Percentiles rank a stretch among this genome's conserved stretches.
Evolutionary conservation across 2,113 vertebrate genomes (phyloP).

Genomic region (Oryzias melastigma): DNA sequence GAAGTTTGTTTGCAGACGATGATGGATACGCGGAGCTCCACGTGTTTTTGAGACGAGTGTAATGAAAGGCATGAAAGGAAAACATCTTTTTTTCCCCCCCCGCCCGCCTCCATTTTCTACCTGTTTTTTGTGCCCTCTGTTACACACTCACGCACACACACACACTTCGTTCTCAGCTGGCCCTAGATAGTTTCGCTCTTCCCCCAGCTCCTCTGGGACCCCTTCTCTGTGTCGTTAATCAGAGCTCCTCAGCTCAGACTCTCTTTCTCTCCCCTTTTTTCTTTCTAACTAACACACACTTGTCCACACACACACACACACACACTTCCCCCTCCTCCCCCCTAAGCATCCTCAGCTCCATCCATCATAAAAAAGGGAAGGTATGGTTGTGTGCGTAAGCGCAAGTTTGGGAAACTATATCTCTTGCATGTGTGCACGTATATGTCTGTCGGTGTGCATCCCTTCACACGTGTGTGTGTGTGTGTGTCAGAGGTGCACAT

Average conservation of each 20-base stretch:
- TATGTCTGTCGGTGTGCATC: constrained; percentile 29
- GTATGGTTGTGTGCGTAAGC: constrained; percentile 60
- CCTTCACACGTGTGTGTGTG: constrained; percentile 25
- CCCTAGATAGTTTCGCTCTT: constrained; percentile 74
- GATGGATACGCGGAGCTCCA: constrained; percentile 58
- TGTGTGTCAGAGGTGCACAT: constrained; percentile 45
- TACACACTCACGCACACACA: constrained; percentile 8
- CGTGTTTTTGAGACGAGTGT: constrained; percentile 53
- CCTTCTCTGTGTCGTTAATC: constrained; percentile 77
- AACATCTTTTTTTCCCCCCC: constrained; percentile 28
- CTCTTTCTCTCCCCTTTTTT: constrained; percentile 56
- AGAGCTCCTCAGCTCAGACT: constrained; percentile 75
- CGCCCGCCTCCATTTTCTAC: constrained; percentile 31
- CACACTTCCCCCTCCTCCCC: constrained; percentile 40
- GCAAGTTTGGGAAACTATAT: constrained; percentile 47
- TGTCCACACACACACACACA: constrained; percentile 36
- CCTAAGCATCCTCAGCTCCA: constrained; percentile 67
- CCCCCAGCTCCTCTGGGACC: constrained; percentile 75
- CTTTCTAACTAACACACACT: constrained; percentile 46
- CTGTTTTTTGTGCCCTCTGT: constrained; percentile 45
- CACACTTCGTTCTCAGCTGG: constrained; percentile 64
- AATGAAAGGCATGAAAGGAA: constrained; percentile 64
- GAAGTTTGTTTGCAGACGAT: constrained; percentile 49
- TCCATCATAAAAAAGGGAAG: constrained; percentile 74
- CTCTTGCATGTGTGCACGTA: constrained; percentile 2